Base-by-base conservation (phyloP, 30 jellyfish, hydroid and myxozoan species). In the Cassiopea andromeda region DNA sequence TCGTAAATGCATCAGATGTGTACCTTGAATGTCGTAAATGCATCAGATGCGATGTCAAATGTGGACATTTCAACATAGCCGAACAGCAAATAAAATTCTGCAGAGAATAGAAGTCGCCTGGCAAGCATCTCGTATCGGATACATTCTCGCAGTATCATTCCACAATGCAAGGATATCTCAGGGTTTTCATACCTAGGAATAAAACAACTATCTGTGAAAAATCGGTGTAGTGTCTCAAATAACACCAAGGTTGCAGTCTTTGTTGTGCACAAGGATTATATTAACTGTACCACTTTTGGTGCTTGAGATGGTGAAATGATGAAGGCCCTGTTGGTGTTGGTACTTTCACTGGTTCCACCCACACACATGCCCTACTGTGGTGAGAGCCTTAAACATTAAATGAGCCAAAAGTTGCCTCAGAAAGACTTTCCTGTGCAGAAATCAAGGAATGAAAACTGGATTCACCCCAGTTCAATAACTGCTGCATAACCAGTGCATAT, bases 31-130 rank as follows among this genome's bases (percentile, higher is more conserved):
- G 97, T 91, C 38, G 97, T 88, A 81, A 91, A 95, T 27, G 99
- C 99, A 84, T 95, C 99, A 5, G 99, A 95, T 38, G 98, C 99
- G 49, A 95, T 88, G 77, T 95, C 99, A 73, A 95, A 95, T 7
- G 99, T 91, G 2, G 98, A 88, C 90, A 86, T 71, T 83, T 95
- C 98, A 16, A 95, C 98, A 83, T 91, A 95, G 27, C 72, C 67
- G 83, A 95, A 95, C 44, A 95, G 87, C 27, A 77, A 58, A 60
- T 59, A 91, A 73, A 95, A 95, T 18, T 87, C 66, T 27, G 87
- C 89, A 47, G 95, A 80, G 7, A 17, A 4, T 17, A 95, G n/a
- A 17, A 95, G 73, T 19, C 50, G 27, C 44, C 68, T 83, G 13
- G 97, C 97, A 73, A 95, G 82, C 1, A 89, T 90, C 76, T 92